These are phyloP conservation scores for Phycodurus eques DNA, from an alignment of 2,113 vertebrate genomes.

Conservation along the genomic window DNA sequence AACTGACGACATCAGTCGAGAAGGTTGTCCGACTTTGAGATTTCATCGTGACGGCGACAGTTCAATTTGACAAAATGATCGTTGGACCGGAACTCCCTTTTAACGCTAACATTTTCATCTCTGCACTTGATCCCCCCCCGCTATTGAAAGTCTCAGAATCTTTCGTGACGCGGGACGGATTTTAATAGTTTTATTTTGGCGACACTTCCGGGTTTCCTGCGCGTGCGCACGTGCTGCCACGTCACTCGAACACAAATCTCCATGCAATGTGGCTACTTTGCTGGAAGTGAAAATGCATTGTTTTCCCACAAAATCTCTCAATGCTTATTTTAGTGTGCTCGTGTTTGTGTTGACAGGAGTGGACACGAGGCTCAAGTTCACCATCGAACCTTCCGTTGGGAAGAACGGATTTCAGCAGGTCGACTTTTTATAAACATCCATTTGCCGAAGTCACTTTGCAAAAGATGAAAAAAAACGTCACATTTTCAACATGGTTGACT, in stretches of 20 bases:
- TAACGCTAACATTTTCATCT: too few species aligned
- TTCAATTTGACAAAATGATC: neutral
- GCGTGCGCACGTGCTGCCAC: neutral
- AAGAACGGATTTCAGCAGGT: conserved; percentile 99
- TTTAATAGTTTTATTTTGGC: conserved; percentile 17
- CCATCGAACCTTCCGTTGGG: conserved; percentile 91
- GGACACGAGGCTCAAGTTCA: conserved; percentile 96
- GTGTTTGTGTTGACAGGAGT: conserved; percentile 77
- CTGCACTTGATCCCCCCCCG: too few species aligned
- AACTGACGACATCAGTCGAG: conserved; percentile 4
- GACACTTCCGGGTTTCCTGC: conserved; percentile 8
- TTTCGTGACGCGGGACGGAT: too few species aligned
- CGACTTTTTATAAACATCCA: conserved; percentile 4
- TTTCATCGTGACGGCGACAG: neutral
- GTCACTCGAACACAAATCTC: too few species aligned
- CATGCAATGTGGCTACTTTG: too few species aligned
- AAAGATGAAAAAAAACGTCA: neutral
- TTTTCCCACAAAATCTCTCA: too few species aligned
- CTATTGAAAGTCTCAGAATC: too few species aligned
- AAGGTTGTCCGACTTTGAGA: conserved; percentile 45
- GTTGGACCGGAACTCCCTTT: neutral
- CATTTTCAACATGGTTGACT: neutral
- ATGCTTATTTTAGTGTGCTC: conserved; percentile 4
- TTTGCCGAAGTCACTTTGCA: neutral
- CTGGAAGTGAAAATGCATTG: too few species aligned